Evolutionary conservation across 2,888 invertebrate species (phyloP).

Genomic region (Cryptocephalus moraei): DNA sequence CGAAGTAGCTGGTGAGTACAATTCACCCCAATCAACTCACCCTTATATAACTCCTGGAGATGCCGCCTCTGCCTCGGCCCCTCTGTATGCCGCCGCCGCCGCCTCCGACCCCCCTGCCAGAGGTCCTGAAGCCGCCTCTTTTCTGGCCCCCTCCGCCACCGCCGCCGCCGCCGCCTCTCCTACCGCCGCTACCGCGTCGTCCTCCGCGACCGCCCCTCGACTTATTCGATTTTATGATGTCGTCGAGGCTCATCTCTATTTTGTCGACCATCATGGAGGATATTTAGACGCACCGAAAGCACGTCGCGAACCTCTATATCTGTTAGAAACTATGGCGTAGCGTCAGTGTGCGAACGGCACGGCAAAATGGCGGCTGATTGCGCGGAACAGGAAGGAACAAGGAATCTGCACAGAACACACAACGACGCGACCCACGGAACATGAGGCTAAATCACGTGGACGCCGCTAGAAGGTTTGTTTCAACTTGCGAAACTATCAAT

Average conservation of each 20-base stretch:
- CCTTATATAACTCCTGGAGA: constrained; percentile 58
- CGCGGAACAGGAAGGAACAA: no score
- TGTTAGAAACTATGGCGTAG: no score
- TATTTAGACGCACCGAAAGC: neutral
- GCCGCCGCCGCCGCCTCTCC: constrained; percentile 52
- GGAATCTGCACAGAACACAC: no score
- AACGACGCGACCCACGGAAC: no score
- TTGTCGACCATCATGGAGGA: constrained; percentile 71
- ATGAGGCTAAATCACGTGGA: no score
- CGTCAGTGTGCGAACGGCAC: no score
- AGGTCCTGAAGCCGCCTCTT: constrained; percentile 27
- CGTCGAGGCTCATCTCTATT: constrained; percentile 96
- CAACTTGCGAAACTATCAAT: no score
- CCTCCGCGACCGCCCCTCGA: constrained; percentile 52
- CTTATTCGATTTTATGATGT: constrained; percentile 85
- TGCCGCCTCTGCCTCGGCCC: constrained; percentile 63
- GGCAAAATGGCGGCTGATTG: no score
- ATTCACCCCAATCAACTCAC: constrained; percentile 77
- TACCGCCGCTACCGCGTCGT: constrained; percentile 37
- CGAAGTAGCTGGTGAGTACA: constrained; percentile 43
- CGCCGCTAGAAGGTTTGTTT: no score
- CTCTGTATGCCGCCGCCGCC: constrained; percentile 46
- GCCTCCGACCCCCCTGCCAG: constrained; percentile 24
- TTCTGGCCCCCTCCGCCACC: constrained; percentile 47
- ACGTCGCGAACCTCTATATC: no score